A percentile compares a stretch with the other conserved stretches of the same genome.
These are phyloP conservation scores for Parambassis ranga DNA, from an alignment of 2,797 vertebrate species.

Conservation along the genomic window DNA sequence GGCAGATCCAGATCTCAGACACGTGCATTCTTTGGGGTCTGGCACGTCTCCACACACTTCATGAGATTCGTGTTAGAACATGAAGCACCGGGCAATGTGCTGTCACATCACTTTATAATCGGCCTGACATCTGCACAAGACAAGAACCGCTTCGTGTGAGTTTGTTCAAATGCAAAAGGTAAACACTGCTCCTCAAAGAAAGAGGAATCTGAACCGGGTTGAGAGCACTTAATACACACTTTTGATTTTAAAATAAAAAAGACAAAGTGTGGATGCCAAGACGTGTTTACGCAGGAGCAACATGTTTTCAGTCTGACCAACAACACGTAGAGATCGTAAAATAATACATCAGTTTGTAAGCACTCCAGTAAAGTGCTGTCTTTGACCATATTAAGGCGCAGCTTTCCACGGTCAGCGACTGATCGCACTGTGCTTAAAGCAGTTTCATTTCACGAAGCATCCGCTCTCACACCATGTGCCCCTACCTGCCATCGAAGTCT, in stretches of 20 bases:
- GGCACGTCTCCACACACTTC: slow-evolving; percentile 65
- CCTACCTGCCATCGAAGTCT: slow-evolving; percentile 93
- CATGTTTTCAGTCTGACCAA: slow-evolving; percentile 20
- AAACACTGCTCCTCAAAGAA: background rate
- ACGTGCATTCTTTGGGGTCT: slow-evolving; percentile 61
- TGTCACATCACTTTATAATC: slow-evolving; percentile 66
- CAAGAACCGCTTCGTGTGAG: slow-evolving; percentile 2
- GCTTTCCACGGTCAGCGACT: background rate
- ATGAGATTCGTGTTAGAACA: slow-evolving; percentile 80
- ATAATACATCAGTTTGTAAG: background rate
- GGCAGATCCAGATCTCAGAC: slow-evolving; percentile 51
- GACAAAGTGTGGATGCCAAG: background rate
- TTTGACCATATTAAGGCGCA: background rate
- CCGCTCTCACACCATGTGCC: background rate
- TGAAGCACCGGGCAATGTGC: slow-evolving; percentile 67
- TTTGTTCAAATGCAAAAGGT: background rate
- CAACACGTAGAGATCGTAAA: background rate
- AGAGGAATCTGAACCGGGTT: too few species aligned
- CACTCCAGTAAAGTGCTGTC: background rate
- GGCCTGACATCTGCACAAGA: slow-evolving; percentile 19
- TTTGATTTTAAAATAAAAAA: background rate
- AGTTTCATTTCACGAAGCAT: background rate
- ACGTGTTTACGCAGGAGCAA: background rate
- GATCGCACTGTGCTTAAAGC: background rate
- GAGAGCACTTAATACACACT: slow-evolving; percentile 26